phyloP scores from a whole-genome alignment of 2,888 invertebrate genomes.

The Temnothorax rugatulus region DNA sequence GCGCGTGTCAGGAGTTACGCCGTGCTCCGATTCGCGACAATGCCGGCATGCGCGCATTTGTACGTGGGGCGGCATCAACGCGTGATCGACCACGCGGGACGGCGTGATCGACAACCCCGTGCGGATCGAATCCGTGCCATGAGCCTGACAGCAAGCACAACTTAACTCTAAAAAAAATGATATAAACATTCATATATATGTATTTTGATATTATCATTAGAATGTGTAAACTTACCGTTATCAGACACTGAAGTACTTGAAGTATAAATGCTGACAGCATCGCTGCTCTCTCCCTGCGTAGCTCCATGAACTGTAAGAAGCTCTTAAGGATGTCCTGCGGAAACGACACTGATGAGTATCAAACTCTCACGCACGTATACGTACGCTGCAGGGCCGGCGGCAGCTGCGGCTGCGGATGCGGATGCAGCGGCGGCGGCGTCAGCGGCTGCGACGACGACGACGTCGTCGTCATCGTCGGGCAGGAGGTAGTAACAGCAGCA shows the following conservation, averaged over 20 bases:
- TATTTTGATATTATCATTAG: not conserved
- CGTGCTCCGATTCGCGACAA: too few relatives aligned
- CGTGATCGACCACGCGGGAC: too few relatives aligned
- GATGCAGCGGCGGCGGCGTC: not conserved
- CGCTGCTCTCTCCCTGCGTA: constrained; percentile 82
- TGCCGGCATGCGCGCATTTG: too few relatives aligned
- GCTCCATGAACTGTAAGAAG: constrained; percentile 79
- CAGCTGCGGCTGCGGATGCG: constrained; percentile 40
- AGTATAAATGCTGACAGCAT: constrained; percentile 84
- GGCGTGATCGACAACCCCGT: too few relatives aligned
- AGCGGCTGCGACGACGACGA: constrained; percentile 29
- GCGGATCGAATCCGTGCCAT: too few relatives aligned
- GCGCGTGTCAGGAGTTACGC: too few relatives aligned
- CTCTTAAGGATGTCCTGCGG: too few relatives aligned
- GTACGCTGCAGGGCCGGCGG: constrained; percentile 82
- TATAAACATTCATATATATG: constrained; percentile 5
- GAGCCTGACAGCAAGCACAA: too few relatives aligned
- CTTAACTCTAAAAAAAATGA: constrained; percentile 81
- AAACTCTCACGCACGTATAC: too few relatives aligned
- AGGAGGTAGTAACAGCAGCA: constrained; percentile 49
- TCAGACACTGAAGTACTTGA: constrained; percentile 84
- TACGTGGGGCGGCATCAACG: too few relatives aligned
- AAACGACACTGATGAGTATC: too few relatives aligned
- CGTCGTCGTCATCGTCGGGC: constrained; percentile 71
- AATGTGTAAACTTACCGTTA: constrained; percentile 79